Evolutionary conservation across 2,113 vertebrate species (phyloP).

Genomic region (Lophochroa leadbeateri): DNA sequence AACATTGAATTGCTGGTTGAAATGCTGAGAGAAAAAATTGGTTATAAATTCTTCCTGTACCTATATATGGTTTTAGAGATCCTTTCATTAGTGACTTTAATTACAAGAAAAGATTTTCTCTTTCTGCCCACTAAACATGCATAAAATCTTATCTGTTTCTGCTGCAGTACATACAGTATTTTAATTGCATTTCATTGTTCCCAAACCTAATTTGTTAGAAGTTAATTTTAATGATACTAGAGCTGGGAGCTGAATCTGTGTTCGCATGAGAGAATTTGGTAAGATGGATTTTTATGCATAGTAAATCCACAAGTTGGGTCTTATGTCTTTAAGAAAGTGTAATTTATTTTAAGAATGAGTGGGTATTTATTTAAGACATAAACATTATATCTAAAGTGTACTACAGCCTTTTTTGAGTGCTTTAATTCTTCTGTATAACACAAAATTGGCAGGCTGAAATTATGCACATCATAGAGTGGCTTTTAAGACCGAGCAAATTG

Average conservation of each 20-base stretch:
- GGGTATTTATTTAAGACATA: slow-evolving; percentile 9
- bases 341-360: slow-evolving; percentile 30
- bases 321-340: neutral
- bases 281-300: neutral
- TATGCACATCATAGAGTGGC: neutral
- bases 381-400: neutral
- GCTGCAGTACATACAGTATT: neutral
- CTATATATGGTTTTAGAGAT: neutral
- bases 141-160: slow-evolving; percentile 35
- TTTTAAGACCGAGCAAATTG: neutral
- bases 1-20: neutral
- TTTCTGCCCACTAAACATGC: neutral
- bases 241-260: neutral
- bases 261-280: neutral
- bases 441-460: neutral
- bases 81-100: neutral
- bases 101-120: neutral
- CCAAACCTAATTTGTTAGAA: slow-evolving; percentile 30
- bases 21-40: neutral
- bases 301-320: neutral
- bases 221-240: slow-evolving; percentile 36
- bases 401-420: neutral
- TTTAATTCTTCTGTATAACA: neutral
- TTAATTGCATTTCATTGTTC: slow-evolving; percentile 52
- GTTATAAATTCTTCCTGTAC: neutral